A percentile compares a stretch with the other conserved stretches of the same genome.
Conservation (phyloP, 2,888 invertebrate genomes). For the Acrobasis repandana region DNA sequence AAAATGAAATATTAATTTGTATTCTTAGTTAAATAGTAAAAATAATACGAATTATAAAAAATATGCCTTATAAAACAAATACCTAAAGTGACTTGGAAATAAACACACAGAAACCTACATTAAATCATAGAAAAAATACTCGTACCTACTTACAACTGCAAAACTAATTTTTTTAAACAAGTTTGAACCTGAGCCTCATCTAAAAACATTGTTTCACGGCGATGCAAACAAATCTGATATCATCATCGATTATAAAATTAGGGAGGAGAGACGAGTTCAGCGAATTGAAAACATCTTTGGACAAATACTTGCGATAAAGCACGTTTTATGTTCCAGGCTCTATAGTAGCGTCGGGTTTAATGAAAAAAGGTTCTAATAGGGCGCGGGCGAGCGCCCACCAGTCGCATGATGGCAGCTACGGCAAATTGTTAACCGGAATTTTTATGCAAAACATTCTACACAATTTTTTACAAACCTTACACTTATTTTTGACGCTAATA, state of each 20-base stretch:
- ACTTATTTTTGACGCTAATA: too few relatives aligned
- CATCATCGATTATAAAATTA: conserved; percentile 19
- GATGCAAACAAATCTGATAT: conserved; percentile 14
- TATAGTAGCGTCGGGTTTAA: conserved; percentile 9
- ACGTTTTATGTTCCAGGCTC: conserved; percentile 15
- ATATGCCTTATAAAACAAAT: too few relatives aligned
- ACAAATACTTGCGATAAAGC: conserved; percentile 20
- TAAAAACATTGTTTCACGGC: background rate
- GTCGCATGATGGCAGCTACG: background rate
- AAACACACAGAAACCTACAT: too few relatives aligned
- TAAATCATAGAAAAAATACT: too few relatives aligned
- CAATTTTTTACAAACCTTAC: background rate
- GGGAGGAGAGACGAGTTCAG: conserved; percentile 10
- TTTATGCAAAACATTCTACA: background rate
- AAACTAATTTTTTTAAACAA: too few relatives aligned
- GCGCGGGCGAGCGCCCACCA: conserved; percentile 1
- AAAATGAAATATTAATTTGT: too few relatives aligned
- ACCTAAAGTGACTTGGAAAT: too few relatives aligned
- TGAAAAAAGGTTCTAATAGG: conserved; percentile 17
- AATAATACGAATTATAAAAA: too few relatives aligned
- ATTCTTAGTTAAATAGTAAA: too few relatives aligned
- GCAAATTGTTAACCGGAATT: conserved; percentile 4
- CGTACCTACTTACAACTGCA: too few relatives aligned
- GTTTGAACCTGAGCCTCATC: too few relatives aligned
- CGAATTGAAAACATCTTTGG: conserved; percentile 20